Conservation (phyloP, 2,113 vertebrate species). For the Cyanoliseus patagonus region DNA sequence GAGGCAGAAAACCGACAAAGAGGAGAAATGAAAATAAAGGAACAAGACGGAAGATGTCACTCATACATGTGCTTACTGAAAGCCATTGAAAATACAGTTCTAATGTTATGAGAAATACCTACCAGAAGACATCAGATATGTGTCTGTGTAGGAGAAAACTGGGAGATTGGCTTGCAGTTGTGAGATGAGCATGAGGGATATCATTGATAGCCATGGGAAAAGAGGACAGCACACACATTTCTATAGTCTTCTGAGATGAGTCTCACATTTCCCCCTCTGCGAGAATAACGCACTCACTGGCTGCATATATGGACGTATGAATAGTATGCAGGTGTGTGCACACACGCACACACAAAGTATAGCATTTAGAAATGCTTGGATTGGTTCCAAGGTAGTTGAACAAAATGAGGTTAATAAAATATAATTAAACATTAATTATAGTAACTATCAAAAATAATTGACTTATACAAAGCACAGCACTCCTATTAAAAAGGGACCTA, state of each 20-base stretch:
- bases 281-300: constrained; percentile 5
- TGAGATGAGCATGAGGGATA: neutral
- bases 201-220: constrained; percentile 30
- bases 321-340: constrained; percentile 18
- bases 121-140: neutral
- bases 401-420: constrained; percentile 77
- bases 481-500: constrained; percentile 71
- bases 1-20: neutral
- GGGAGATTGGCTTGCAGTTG: neutral
- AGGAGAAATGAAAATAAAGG: neutral
- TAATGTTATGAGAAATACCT: neutral
- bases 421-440: constrained; percentile 80
- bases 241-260: neutral
- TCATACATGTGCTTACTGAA: neutral
- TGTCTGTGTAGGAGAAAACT: neutral
- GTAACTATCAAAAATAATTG: constrained; percentile 79
- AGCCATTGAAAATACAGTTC: neutral
- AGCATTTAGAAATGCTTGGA: constrained; percentile 59
- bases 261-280: constrained; percentile 8
- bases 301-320: neutral
- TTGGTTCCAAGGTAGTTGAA: constrained; percentile 64
- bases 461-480: constrained; percentile 75
- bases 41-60: neutral
- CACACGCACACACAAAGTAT: constrained; percentile 26
- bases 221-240: neutral